Evolutionary conservation across 2,797 vertebrate species (phyloP), one percentile per base, ranked within the genome.

Genomic region (Pygocentrus nattereri): DNA sequence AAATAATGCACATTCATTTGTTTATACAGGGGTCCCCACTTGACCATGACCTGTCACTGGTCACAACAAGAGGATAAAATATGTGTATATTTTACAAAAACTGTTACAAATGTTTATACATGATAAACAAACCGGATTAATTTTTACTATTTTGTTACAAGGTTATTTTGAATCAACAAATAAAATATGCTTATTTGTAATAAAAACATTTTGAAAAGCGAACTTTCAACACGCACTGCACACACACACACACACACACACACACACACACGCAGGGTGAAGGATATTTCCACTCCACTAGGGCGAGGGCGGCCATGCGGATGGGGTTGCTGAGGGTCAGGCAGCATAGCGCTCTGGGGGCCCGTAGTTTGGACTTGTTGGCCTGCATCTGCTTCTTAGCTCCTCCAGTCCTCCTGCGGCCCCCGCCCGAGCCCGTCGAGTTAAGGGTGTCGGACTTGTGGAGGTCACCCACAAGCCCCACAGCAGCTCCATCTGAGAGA

Each of bases 201-300:
- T 30, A 41, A 41, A 58, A 25, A 58, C 8, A 58, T 7, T 54
- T 21, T 0, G 18, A 23, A 1, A 56, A 56, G 52, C n/a, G 0
- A 7, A 19, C 19, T 6, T 5, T n/a, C 58, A 21, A 56, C 18
- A n/a, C 56, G 5, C 56, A 58, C 56, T 25, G 18, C 13, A 65
- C 11, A 77, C 70, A 3, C 13, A 25, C 30, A n/a, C n/a, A n/a
- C n/a, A n/a, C n/a, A n/a, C n/a, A n/a, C n/a, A n/a, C 67, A 54
- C 23, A 82, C 18, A 73, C 31, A 72, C n/a, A 73, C 73, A 54
- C 70, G 58, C 11, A n/a, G n/a, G 21, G 11, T 31, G 44, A 92
- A 94, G 92, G 94, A 95, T 98, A 95, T 96, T 98, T 98, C 97
- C 97, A 98, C 84, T 98, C 97, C 0, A 98, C 97, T 0, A 98